Base-by-base conservation (phyloP, 2,113 vertebrate genomes). In the Larimichthys crocea region DNA sequence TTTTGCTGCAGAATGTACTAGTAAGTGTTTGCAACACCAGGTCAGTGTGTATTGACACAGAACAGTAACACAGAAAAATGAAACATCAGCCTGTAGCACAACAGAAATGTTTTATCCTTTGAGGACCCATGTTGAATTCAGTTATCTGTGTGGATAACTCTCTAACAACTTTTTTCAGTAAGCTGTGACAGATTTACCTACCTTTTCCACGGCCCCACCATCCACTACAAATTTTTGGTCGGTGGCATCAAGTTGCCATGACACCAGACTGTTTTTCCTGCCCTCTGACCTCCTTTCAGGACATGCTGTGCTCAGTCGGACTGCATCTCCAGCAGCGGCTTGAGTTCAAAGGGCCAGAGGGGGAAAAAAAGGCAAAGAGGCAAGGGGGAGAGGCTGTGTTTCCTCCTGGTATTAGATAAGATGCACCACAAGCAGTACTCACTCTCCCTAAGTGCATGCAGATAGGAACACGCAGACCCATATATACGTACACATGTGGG, bases 191-290 rank as follows among this genome's bases (percentile, higher is more conserved):
- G 74, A 59, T 71, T 70, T 40, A 22, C 57, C 29, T 44, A 80
- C 65, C 75, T 55, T 76, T 79, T 10, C 46, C 15, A 53, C 8
- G 14, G 53, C 57, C 26, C 78, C 73, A 62, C 31, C 22, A 66
- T 42, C 60, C 70, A 22, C 79, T 77, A 49, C 35, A 75, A 76
- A 86, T 74, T 79, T 85, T 79, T 74, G 66, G 62, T 77, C 20
- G 75, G 83, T 91, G 88, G 90, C 89, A 89, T 91, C 78, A 83
- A 71, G 91, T 94, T 94, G 90, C 91, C 88, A 93, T 93, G 91
- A 93, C 92, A 82, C 79, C 91, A 93, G 93, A 94, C 92, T 88
- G 87, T 92, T 91, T 92, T 85, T 85, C 80, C 87, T 93, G 91
- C 84, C 90, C 93, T 91, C 84, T 94, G 91, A 92, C 93, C 92